Conservation (phyloP, 2,888 invertebrate species). For the Tethea ocularis region DNA sequence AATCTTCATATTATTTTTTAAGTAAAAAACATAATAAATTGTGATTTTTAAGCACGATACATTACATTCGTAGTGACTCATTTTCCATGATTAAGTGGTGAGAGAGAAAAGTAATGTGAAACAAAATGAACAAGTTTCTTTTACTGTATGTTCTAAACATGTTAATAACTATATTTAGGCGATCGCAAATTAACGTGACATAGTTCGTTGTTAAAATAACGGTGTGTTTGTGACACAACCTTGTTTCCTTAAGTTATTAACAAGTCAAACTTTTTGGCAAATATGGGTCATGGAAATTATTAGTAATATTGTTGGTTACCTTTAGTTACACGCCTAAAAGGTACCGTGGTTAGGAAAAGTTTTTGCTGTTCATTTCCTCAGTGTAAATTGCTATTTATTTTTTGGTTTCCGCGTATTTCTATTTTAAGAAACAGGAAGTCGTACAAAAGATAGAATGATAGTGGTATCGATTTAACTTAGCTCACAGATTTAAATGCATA, state of each 20-base stretch:
- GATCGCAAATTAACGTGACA: constrained; percentile 39
- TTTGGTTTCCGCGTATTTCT: not conserved
- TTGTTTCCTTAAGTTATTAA: constrained; percentile 32
- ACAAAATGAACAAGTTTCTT: constrained; percentile 12
- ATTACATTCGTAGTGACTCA: no score
- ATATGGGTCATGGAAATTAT: constrained; percentile 26
- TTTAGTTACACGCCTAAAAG: constrained; percentile 5
- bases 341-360: not conserved
- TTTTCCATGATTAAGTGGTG: not conserved
- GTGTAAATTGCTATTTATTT: not conserved
- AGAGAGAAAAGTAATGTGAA: not conserved
- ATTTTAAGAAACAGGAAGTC: no score
- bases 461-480: no score
- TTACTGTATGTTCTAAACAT: constrained; percentile 26
- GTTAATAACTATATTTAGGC: constrained; percentile 38
- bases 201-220: constrained; percentile 27
- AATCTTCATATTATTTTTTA: no score
- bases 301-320: constrained; percentile 22
- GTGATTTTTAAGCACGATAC: no score
- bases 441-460: no score
- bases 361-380: constrained; percentile 4
- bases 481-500: no score
- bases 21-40: no score
- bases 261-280: constrained; percentile 31
- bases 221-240: constrained; percentile 30